phyloP scores from a whole-genome alignment of 2,113 vertebrate genomes.

The Galeopterus variegatus region DNA sequence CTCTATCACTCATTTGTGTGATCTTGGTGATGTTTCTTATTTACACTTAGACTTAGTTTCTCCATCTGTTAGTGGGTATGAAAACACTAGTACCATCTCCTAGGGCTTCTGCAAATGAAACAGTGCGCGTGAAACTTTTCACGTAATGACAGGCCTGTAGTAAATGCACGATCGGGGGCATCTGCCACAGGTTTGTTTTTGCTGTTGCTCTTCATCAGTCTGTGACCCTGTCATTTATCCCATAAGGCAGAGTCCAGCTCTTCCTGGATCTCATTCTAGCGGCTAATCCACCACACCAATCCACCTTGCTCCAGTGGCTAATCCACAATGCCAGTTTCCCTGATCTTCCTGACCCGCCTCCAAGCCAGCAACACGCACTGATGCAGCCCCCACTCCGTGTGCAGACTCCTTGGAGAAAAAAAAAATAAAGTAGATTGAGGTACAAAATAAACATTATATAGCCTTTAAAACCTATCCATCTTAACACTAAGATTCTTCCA shows the following conservation, averaged over 20 bases:
- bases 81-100: background rate
- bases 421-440: background rate
- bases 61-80: background rate
- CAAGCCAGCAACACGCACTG: background rate
- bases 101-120: background rate
- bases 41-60: background rate
- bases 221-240: background rate
- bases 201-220: fast-evolving
- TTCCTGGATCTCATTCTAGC: background rate
- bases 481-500: background rate
- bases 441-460: background rate
- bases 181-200: too few species aligned
- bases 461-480: background rate
- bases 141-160: fast-evolving
- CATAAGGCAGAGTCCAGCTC: background rate
- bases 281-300: background rate
- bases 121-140: fast-evolving
- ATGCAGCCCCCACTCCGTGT: background rate
- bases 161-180: background rate
- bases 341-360: background rate
- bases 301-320: background rate
- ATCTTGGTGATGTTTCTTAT: background rate
- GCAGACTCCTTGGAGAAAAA: background rate
- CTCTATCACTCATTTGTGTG: background rate
- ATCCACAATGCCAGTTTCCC: background rate